phyloP scores from a whole-genome alignment of 2,888 invertebrate genomes.

The Asteroscopus sphinx region DNA sequence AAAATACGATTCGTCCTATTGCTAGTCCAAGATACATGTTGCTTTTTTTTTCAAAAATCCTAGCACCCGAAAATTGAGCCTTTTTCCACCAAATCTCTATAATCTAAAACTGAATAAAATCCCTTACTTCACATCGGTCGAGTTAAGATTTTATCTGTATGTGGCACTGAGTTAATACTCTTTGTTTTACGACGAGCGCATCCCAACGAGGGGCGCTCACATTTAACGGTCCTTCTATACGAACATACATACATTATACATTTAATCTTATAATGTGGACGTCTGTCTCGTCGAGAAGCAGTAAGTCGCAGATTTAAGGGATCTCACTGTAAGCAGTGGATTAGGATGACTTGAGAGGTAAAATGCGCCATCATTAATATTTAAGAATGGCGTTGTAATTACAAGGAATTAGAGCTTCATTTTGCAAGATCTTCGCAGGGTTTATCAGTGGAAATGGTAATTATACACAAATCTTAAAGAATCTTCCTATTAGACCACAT shows the following conservation, averaged over 20 bases:
- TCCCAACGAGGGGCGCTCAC: conserved; percentile 60
- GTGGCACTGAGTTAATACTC: conserved; percentile 56
- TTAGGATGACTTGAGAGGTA: neutral
- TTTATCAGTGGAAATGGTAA: no score
- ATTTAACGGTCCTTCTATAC: conserved; percentile 58
- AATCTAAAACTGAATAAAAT: conserved; percentile 29
- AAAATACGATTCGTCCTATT: no score
- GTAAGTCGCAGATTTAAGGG: conserved; percentile 21
- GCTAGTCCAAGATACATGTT: no score
- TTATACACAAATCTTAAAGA: no score
- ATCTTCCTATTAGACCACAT: no score
- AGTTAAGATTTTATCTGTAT: conserved; percentile 49
- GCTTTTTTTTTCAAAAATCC: neutral
- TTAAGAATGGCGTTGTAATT: conserved; percentile 13
- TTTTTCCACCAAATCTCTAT: conserved; percentile 21
- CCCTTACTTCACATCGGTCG: conserved; percentile 13
- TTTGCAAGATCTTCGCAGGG: neutral
- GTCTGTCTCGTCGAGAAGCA: conserved; percentile 18
- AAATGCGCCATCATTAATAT: conserved; percentile 17
- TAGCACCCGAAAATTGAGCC: neutral
- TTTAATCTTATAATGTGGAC: conserved; percentile 45
- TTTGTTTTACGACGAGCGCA: conserved; percentile 69
- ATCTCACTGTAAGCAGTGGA: conserved; percentile 10
- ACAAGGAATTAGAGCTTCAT: neutral
- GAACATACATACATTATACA: conserved; percentile 46